Conservation (phyloP, 1,140 invertebrate genomes). For the Dendrolimus kikuchii region DNA sequence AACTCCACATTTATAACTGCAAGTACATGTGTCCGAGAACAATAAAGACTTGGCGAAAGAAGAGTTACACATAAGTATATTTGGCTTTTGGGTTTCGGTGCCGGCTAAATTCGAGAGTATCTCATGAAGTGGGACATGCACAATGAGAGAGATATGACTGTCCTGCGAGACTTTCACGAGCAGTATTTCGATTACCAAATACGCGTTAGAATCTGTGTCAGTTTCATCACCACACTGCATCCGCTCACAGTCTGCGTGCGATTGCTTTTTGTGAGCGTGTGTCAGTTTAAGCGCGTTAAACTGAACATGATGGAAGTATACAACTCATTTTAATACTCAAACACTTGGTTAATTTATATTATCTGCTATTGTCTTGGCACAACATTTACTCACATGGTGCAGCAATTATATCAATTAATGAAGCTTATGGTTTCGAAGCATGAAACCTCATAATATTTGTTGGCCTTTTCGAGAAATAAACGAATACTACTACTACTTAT, state of each 20-base stretch:
- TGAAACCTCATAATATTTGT: too few species aligned
- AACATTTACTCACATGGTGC: too few species aligned
- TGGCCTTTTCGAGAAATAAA: too few species aligned
- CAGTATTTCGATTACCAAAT: constrained; percentile 68
- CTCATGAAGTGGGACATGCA: constrained; percentile 50
- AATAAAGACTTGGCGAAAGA: constrained; percentile 38
- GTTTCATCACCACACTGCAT: constrained; percentile 64
- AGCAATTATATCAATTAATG: too few species aligned
- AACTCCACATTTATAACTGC: constrained; percentile 31
- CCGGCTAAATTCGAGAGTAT: constrained; percentile 50
- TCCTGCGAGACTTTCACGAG: constrained; percentile 67
- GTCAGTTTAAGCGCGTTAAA: constrained; percentile 16
- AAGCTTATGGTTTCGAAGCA: too few species aligned
- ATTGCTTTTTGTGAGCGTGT: constrained; percentile 37
- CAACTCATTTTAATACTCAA: too few species aligned
- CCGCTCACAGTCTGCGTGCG: constrained; percentile 47
- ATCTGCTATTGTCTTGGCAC: too few species aligned
- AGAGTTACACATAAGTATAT: constrained; percentile 33
- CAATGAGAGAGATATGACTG: constrained; percentile 51
- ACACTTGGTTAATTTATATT: too few species aligned
- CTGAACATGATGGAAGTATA: not conserved
- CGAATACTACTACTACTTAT: too few species aligned
- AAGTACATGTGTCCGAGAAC: constrained; percentile 32
- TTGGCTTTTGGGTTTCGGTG: constrained; percentile 58
- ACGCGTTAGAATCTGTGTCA: constrained; percentile 69